Conservation (phyloP, 2,797 vertebrate genomes). For the Acanthopagrus latus region DNA sequence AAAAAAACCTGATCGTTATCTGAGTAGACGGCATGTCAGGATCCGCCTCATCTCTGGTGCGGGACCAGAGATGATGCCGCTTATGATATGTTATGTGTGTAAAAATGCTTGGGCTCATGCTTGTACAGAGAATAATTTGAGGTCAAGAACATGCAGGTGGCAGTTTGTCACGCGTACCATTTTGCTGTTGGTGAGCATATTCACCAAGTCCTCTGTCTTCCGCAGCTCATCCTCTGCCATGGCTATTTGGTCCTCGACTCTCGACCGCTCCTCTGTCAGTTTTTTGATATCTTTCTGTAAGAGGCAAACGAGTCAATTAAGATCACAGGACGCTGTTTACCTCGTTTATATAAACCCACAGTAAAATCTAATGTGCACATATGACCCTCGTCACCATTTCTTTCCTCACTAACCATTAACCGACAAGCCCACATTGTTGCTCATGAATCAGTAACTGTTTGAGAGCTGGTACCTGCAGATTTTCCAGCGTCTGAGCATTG, state of each 20-base stretch:
- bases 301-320: constrained; percentile 10
- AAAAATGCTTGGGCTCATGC: constrained; percentile 6
- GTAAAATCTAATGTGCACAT: neutral
- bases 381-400: neutral
- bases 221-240: constrained; percentile 85
- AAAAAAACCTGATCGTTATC: constrained; percentile 57
- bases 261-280: constrained; percentile 82
- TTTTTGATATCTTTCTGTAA: constrained; percentile 86
- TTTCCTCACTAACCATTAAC: constrained; percentile 6
- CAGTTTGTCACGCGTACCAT: constrained; percentile 82
- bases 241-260: constrained; percentile 82
- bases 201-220: constrained; percentile 82
- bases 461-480: constrained; percentile 87
- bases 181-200: constrained; percentile 87
- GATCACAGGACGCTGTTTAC: neutral
- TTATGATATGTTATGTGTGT: neutral
- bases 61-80: neutral
- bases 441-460: neutral
- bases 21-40: constrained; percentile 42
- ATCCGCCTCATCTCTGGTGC: constrained; percentile 28
- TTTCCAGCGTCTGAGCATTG: constrained; percentile 83
- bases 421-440: neutral
- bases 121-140: neutral
- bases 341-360: neutral
- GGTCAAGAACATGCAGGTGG: neutral